phyloP scores from a whole-genome alignment of 2,113 vertebrate species.

The Eulemur macaco region DNA sequence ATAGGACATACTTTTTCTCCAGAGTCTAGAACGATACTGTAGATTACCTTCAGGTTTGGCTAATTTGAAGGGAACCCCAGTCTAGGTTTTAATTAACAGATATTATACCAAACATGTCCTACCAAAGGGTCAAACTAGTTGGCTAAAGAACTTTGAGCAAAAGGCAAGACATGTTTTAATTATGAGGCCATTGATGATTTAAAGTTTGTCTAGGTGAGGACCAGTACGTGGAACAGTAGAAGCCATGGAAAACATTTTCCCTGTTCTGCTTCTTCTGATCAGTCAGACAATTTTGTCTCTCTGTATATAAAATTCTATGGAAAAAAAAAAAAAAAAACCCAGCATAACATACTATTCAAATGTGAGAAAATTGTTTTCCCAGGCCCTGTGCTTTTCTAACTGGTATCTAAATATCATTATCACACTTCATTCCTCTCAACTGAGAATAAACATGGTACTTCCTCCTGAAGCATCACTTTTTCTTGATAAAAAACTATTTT shows the following conservation, averaged over 20 bases:
- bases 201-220: background rate
- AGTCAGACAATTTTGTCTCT: background rate
- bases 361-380: slow-evolving; percentile 10
- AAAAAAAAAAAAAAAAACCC: background rate
- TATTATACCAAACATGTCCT: background rate
- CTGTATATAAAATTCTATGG: background rate
- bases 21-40: background rate
- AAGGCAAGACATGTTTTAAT: background rate
- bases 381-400: background rate
- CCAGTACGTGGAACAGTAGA: background rate
- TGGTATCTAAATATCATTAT: background rate
- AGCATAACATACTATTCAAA: background rate
- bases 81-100: slow-evolving; percentile 22
- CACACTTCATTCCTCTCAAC: background rate
- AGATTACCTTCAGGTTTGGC: background rate
- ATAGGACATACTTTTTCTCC: background rate
- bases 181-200: background rate
- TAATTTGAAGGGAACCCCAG: background rate
- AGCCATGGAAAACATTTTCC: background rate
- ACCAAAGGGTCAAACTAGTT: background rate
- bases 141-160: background rate
- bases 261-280: background rate
- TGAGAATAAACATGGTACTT: background rate
- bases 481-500: slow-evolving; percentile 15
- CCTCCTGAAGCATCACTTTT: background rate